phyloP scores from a whole-genome alignment of 2,113 vertebrate genomes.

The Myanophis thanlyinensis region DNA sequence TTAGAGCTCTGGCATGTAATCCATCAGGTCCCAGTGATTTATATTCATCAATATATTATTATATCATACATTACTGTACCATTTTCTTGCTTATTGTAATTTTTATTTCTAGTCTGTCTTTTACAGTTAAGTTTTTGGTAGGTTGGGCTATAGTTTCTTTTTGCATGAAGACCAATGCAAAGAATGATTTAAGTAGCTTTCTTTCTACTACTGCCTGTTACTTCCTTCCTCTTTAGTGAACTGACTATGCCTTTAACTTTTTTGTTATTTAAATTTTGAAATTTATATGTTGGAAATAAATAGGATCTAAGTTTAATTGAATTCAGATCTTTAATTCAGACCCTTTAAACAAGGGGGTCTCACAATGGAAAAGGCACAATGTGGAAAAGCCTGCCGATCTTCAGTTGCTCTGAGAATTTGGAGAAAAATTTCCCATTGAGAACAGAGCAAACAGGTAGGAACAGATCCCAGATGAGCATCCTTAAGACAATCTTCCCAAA shows the following conservation, averaged over 20 bases:
- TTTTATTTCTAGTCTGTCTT: too few species aligned
- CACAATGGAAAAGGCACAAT: background rate
- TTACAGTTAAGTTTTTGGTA: too few species aligned
- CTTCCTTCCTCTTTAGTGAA: background rate
- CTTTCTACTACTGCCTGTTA: background rate
- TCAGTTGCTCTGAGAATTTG: background rate
- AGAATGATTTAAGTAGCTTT: background rate
- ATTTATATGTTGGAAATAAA: background rate
- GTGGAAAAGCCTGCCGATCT: background rate
- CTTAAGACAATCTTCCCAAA: background rate
- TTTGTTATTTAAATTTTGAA: background rate
- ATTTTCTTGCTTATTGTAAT: too few species aligned
- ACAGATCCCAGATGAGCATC: background rate
- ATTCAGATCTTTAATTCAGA: background rate
- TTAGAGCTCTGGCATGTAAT: too few species aligned
- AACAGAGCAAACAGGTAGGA: background rate
- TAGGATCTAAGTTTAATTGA: background rate
- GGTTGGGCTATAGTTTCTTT: too few species aligned
- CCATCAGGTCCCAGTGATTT: too few species aligned
- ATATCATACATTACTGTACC: too few species aligned
- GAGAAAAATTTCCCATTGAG: background rate
- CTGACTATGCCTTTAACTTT: background rate
- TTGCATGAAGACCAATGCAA: background rate
- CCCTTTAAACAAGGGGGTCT: background rate
- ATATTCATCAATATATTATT: too few species aligned